A percentile compares a stretch with the other conserved stretches of the same genome.
These are phyloP conservation scores for Phthorimaea operculella DNA, from an alignment of 1,140 invertebrate genomes.

Conservation along the genomic window DNA sequence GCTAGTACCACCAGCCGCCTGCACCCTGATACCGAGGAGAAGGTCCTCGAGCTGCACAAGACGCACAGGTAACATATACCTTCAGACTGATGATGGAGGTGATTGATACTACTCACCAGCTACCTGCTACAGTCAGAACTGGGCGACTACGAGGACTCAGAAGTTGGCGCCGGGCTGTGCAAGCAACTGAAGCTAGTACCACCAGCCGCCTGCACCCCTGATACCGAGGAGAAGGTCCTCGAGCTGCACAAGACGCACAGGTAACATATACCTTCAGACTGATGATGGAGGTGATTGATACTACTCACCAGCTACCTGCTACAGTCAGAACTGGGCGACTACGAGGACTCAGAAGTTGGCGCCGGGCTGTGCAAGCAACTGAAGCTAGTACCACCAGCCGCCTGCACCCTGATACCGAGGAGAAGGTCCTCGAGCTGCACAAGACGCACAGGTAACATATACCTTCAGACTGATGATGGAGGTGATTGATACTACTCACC, in stretches of 20 bases:
- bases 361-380: slow-evolving; percentile 89
- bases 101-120: slow-evolving; percentile 95
- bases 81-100: too few species aligned
- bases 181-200: slow-evolving; percentile 94
- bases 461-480: too few species aligned
- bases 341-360: slow-evolving; percentile 85
- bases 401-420: slow-evolving; percentile 84
- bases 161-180: slow-evolving; percentile 84
- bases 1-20: slow-evolving; percentile 87
- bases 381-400: slow-evolving; percentile 90
- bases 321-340: slow-evolving; percentile 98
- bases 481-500: too few species aligned
- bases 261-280: slow-evolving; percentile 67
- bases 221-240: slow-evolving; percentile 93
- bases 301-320: slow-evolving; percentile 97
- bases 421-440: slow-evolving; percentile 96
- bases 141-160: slow-evolving; percentile 92
- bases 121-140: slow-evolving; percentile 98
- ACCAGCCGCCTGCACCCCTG: slow-evolving; percentile 79
- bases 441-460: slow-evolving; percentile 93
- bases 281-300: too few species aligned
- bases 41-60: slow-evolving; percentile 95
- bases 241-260: slow-evolving; percentile 96
- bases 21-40: slow-evolving; percentile 89
- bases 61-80: slow-evolving; percentile 93